Evolutionary conservation across 2,888 invertebrate genomes (phyloP), one percentile per base, ranked within the genome.

Genomic region (Parochlus steinenii): DNA sequence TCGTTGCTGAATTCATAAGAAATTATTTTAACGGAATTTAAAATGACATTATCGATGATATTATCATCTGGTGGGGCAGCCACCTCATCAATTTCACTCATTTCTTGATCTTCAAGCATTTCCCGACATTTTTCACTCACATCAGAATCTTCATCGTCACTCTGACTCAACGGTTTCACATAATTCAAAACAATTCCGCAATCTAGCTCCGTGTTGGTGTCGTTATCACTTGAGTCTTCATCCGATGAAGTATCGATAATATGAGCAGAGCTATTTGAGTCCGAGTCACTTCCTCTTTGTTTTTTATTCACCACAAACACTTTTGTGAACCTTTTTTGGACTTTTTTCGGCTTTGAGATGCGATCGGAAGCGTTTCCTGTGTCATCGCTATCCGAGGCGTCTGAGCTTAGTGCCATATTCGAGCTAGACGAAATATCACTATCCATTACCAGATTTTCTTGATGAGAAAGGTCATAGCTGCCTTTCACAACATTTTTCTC

Each of bases 241-340:
- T 70, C 69, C 38, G 64, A 64, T 8, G 53, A 43, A 45, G 55
- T 54, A 1, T 50, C 54, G 33, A 31, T 11, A 7, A 23, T 22
- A 42, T 64, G 63, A 41, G 67, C 68, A 2, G 69, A 69, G 38
- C 68, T 67, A 44, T 66, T 63, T 35, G 56, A 53, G 31, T 71
- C 69, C 26, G 66, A 58, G 34, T 69, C 71, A 1, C 69, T 70
- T 3, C 71, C 70, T 6, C 70, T 69, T 35, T 28, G 45, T 37
- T 48, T 48, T 6, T 70, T 71, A 47, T 76, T 76, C 14, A 76
- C 74, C 2, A 75, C 69, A 49, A 75, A 75, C 12, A 76, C 71
- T 37, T 73, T 65, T 22, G 72, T 71, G 48, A 76, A 77, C 24
- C 59, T 54, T n/a, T n/a, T n/a, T n/a, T n/a, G n/a, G n/a, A n/a